Conservation (phyloP, 2,888 invertebrate species). For the Dicroscelio sp. region DNA sequence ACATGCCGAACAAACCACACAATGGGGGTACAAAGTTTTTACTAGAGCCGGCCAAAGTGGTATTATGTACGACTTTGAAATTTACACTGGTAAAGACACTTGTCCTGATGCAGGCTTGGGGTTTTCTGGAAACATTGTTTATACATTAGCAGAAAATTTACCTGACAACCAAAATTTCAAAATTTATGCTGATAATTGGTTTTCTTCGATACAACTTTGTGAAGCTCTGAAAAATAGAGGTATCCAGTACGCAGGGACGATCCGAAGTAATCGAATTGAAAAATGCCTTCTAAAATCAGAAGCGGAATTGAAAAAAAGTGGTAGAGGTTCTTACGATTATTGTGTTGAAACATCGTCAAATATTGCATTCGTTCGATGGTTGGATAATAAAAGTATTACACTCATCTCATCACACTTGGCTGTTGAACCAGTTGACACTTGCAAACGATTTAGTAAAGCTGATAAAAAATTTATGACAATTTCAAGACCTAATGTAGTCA, state of each 20-base stretch:
- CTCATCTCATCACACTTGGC: conserved; percentile 42
- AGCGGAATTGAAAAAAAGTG: conserved; percentile 42
- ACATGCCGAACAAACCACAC: conserved; percentile 26
- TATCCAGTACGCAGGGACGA: conserved; percentile 39
- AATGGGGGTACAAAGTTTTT: conserved; percentile 47
- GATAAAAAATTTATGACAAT: conserved; percentile 30
- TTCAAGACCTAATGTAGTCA: conserved; percentile 26
- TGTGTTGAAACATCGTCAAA: conserved; percentile 50
- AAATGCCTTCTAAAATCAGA: conserved; percentile 12
- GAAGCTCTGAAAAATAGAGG: conserved; percentile 28
- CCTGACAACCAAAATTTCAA: conserved; percentile 37
- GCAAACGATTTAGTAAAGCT: conserved; percentile 31
- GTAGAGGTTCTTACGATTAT: conserved; percentile 39
- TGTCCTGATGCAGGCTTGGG: conserved; percentile 41
- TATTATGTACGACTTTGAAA: conserved; percentile 39
- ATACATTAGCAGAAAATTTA: conserved; percentile 29
- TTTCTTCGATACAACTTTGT: conserved; percentile 29
- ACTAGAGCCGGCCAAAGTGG: conserved; percentile 42
- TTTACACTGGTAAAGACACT: conserved; percentile 46
- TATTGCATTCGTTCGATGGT: conserved; percentile 48
- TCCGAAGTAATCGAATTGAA: conserved; percentile 36
- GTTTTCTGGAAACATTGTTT: conserved; percentile 50
- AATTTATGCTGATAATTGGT: conserved; percentile 45
- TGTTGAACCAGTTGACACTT: conserved; percentile 22
- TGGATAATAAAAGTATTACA: conserved; percentile 41